Percentiles rank a stretch among this genome's conserved stretches.
phyloP scores from a whole-genome alignment of 2,797 vertebrate species.

The Leptatherina wallacei region DNA sequence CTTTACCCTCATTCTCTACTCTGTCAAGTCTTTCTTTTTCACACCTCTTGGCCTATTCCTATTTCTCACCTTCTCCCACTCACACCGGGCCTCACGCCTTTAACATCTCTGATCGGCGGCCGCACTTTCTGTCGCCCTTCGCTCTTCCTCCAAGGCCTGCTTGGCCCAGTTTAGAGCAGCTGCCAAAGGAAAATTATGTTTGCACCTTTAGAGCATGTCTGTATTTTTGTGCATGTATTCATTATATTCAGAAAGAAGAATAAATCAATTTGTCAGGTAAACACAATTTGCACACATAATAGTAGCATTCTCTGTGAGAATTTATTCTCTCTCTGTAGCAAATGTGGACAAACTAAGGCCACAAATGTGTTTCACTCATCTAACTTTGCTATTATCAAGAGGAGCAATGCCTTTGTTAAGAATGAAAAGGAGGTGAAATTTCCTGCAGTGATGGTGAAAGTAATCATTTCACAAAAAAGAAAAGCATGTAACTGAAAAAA shows the following conservation, averaged over 20 bases:
- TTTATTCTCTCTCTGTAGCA: neutral
- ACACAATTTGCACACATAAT: slow-evolving; percentile 12
- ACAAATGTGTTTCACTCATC: neutral
- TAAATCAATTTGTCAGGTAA: slow-evolving; percentile 35
- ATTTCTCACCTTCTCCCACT: slow-evolving; percentile 32
- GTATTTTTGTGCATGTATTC: neutral
- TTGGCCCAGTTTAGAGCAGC: slow-evolving; percentile 66
- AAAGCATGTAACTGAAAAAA: neutral
- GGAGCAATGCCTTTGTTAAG: neutral
- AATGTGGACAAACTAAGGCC: neutral
- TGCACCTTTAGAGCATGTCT: slow-evolving; percentile 15
- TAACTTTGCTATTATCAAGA: neutral
- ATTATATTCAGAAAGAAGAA: slow-evolving; percentile 18
- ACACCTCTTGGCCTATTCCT: slow-evolving; percentile 36
- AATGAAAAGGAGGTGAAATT: neutral
- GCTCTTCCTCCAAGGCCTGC: slow-evolving; percentile 55
- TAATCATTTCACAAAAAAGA: neutral
- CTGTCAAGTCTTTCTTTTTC: slow-evolving; percentile 3
- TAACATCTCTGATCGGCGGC: slow-evolving; percentile 58
- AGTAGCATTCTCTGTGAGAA: neutral
- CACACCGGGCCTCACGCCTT: slow-evolving; percentile 50
- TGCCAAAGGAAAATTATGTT: slow-evolving; percentile 35
- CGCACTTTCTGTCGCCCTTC: slow-evolving; percentile 58
- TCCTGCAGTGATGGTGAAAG: neutral
- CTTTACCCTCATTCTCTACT: slow-evolving; percentile 19